Conservation (phyloP, 92 coral and sea anemone species). For the Phymanthus crucifer region DNA sequence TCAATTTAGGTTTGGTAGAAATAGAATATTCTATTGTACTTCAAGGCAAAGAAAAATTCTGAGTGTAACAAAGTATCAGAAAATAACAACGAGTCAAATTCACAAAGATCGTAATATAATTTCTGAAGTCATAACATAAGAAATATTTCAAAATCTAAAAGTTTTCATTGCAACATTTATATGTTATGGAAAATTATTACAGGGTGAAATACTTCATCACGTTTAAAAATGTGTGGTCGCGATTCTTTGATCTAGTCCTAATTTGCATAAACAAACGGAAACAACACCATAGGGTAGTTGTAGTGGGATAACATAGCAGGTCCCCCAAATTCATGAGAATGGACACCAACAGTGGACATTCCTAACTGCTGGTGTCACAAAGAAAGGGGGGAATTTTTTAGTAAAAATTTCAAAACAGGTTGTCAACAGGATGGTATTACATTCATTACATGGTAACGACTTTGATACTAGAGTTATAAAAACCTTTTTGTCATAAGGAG, state of each 20-base stretch:
- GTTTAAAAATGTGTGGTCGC: not conserved
- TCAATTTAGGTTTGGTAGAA: too few species aligned
- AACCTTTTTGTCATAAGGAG: not conserved
- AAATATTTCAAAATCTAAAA: not conserved
- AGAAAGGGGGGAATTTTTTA: not conserved
- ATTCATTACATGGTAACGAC: slow-evolving; percentile 4
- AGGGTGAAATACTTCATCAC: not conserved
- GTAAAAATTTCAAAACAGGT: not conserved
- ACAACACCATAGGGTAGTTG: not conserved
- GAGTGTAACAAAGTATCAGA: too few species aligned
- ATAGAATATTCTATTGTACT: too few species aligned
- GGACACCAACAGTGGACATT: slow-evolving; percentile 25
- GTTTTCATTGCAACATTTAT: not conserved
- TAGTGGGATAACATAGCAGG: slow-evolving; percentile 26
- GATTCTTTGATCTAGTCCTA: not conserved
- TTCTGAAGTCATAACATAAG: too few species aligned
- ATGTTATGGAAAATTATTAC: not conserved
- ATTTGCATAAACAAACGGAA: slow-evolving; percentile 2
- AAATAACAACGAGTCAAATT: too few species aligned
- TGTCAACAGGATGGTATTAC: slow-evolving; percentile 21
- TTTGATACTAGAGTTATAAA: not conserved
- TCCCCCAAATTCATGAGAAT: not conserved
- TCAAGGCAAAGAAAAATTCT: too few species aligned
- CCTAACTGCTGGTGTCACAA: slow-evolving; percentile 21
- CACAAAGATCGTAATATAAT: too few species aligned